A percentile compares a stretch with the other conserved stretches of the same genome.
phyloP scores from a whole-genome alignment of 2,797 vertebrate species.

The Phaenicophaeus curvirostris region DNA sequence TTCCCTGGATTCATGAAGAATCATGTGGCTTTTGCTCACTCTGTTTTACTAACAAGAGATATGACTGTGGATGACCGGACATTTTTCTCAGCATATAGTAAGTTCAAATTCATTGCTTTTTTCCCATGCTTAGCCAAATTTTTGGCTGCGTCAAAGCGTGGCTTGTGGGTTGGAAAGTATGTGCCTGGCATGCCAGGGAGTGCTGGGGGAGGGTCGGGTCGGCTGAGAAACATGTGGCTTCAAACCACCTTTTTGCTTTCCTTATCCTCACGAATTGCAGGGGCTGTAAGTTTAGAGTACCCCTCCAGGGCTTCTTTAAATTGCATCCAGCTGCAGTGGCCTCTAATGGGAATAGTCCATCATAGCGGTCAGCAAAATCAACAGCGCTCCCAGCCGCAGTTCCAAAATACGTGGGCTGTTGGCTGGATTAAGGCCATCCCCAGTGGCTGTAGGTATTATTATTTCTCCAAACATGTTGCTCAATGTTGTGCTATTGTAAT shows the following conservation, averaged over 20 bases:
- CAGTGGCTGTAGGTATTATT: neutral
- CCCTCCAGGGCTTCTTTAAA: neutral
- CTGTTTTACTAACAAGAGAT: neutral
- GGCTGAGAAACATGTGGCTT: constrained; percentile 22
- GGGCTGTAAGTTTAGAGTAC: neutral
- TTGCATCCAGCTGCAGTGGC: constrained; percentile 37
- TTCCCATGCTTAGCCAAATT: neutral
- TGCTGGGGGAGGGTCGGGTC: neutral
- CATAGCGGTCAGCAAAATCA: neutral
- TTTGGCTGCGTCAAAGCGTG: neutral
- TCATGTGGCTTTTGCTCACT: neutral
- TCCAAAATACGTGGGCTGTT: neutral
- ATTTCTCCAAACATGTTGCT: neutral
- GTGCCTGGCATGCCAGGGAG: neutral
- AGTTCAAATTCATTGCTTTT: neutral
- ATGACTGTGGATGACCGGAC: neutral
- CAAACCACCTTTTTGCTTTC: neutral
- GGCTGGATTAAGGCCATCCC: neutral
- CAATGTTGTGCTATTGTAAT: neutral
- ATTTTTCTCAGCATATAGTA: neutral
- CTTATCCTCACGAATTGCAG: neutral
- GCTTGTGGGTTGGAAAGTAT: neutral
- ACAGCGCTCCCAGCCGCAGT: neutral
- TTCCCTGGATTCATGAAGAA: neutral
- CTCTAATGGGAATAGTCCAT: constrained; percentile 38